Conservation (phyloP, 2,797 vertebrate genomes). For the Lateolabrax maculatus region DNA sequence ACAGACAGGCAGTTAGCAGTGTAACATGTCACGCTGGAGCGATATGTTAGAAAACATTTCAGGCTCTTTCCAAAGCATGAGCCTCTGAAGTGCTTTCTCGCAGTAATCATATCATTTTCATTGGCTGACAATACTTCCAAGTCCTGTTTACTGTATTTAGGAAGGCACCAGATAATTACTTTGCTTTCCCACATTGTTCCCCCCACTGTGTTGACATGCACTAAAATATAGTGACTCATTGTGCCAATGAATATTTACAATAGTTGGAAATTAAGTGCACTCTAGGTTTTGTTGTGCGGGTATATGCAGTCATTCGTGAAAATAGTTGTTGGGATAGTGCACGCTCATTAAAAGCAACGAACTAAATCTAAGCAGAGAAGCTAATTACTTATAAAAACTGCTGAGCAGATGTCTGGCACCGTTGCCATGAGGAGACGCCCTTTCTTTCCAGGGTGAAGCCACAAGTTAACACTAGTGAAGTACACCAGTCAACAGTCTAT, state of each 20-base stretch:
- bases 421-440: conserved; percentile 57
- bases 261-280: conserved; percentile 61
- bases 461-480: conserved; percentile 44
- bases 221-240: conserved; percentile 62
- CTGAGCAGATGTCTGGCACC: conserved; percentile 71
- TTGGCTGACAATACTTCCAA: conserved; percentile 39
- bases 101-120: conserved; percentile 42
- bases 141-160: conserved; percentile 48
- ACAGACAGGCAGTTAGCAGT: conserved; percentile 30
- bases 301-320: conserved; percentile 67
- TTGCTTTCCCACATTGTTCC: conserved; percentile 43
- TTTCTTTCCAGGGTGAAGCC: conserved; percentile 45
- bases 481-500: conserved; percentile 33
- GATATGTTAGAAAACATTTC: conserved; percentile 28
- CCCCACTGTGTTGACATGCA: conserved; percentile 39
- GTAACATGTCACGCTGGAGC: conserved; percentile 20
- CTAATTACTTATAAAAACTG: conserved; percentile 78
- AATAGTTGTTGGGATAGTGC: conserved; percentile 70
- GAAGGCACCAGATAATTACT: conserved; percentile 59
- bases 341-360: conserved; percentile 74
- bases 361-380: conserved; percentile 68
- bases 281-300: conserved; percentile 57
- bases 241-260: conserved; percentile 70
- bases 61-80: conserved; percentile 13
- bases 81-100: conserved; percentile 12